These are phyloP conservation scores for Baryphthengus martii DNA, from an alignment of 2,113 vertebrate species.

Conservation along the genomic window DNA sequence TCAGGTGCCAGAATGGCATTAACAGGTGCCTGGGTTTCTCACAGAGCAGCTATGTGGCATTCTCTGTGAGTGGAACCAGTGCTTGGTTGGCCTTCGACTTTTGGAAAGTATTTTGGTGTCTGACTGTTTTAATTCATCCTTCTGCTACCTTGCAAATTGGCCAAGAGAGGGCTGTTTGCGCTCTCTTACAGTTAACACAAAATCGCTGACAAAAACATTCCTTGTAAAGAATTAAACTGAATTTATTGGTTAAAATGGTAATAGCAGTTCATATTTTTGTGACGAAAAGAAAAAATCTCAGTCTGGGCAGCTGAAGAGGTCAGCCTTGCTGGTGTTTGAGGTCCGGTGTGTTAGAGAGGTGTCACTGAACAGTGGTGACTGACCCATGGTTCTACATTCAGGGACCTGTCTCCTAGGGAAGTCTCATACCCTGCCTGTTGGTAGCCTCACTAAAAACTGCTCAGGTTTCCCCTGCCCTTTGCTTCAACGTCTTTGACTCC, in stretches of 20 bases:
- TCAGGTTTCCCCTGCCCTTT: not conserved
- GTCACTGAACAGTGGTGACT: fast-evolving
- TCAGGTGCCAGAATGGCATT: not conserved
- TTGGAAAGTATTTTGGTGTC: not conserved
- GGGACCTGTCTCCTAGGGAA: not conserved
- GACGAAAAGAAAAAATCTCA: not conserved
- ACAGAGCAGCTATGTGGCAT: not conserved
- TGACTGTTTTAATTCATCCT: not conserved
- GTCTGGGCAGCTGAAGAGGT: not conserved
- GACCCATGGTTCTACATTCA: not conserved
- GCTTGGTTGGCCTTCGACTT: not conserved
- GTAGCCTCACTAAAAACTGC: not conserved
- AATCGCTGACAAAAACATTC: not conserved
- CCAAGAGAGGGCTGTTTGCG: not conserved
- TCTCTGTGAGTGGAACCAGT: not conserved
- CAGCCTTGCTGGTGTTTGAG: not conserved
- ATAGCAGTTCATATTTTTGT: not conserved
- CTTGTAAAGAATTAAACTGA: not conserved
- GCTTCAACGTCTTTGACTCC: not conserved
- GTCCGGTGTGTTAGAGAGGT: not conserved
- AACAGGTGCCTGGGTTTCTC: not conserved
- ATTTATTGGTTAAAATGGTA: not conserved
- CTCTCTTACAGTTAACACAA: not conserved
- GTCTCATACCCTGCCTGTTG: not conserved
- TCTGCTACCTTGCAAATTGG: not conserved